Percentiles rank a stretch among this genome's conserved stretches.
phyloP scores from a whole-genome alignment of 2,888 invertebrate species.

The Coleophora deauratella region DNA sequence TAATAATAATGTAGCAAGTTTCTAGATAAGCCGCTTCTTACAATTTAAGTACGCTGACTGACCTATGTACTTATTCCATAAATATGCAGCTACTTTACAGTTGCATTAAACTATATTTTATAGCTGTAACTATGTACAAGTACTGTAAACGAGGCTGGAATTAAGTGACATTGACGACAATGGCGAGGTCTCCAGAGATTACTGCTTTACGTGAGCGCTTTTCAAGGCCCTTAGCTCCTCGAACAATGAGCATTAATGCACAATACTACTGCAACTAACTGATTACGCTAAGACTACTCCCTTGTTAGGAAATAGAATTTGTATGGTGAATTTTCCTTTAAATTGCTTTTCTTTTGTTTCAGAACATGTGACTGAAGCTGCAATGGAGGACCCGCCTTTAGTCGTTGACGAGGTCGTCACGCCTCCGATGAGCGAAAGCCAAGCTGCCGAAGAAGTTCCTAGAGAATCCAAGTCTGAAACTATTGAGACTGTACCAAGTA shows the following conservation, averaged over 20 bases:
- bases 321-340: not conserved
- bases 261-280: conserved; percentile 38
- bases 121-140: conserved; percentile 1
- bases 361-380: conserved; percentile 59
- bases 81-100: conserved; percentile 4
- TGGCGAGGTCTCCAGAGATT: conserved; percentile 39
- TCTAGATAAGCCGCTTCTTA: conserved; percentile 7
- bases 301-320: no score
- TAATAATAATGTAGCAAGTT: not conserved
- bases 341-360: conserved; percentile 40
- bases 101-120: conserved; percentile 1
- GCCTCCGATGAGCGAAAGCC: conserved; percentile 28
- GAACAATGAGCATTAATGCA: conserved; percentile 37
- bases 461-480: conserved; percentile 24
- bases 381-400: conserved; percentile 51
- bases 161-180: conserved; percentile 31
- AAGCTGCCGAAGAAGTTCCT: conserved; percentile 28
- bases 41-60: conserved; percentile 1
- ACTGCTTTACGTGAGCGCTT: conserved; percentile 15
- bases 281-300: conserved; percentile 23
- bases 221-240: conserved; percentile 29
- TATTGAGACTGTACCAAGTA: conserved; percentile 20
- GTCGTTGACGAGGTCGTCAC: conserved; percentile 29
- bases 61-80: not conserved
- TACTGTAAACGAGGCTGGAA: conserved; percentile 21